These are phyloP conservation scores for Nysson spinosus DNA, from an alignment of 2,888 invertebrate genomes.

Conservation along the genomic window DNA sequence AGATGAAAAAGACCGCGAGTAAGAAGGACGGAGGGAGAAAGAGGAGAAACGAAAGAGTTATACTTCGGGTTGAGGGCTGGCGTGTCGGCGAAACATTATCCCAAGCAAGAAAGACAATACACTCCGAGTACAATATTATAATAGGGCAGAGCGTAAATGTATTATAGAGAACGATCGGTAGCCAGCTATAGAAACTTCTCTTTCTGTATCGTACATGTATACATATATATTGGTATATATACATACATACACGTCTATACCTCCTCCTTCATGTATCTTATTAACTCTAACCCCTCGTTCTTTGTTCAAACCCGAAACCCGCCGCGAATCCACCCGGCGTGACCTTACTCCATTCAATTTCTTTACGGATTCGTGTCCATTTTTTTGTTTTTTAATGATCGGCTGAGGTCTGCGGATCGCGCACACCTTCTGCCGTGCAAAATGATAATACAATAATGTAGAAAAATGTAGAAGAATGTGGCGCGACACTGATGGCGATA, in stretches of 20 bases:
- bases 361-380: no score
- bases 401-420: no score
- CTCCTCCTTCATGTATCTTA: constrained; percentile 43
- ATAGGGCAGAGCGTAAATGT: constrained; percentile 63
- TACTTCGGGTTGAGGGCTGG: constrained; percentile 60
- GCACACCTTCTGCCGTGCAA: background rate
- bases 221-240: no score
- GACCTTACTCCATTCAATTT: no score
- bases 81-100: constrained; percentile 73
- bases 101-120: constrained; percentile 70
- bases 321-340: constrained; percentile 20
- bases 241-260: no score
- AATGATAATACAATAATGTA: no score
- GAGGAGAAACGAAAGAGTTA: constrained; percentile 62
- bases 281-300: constrained; percentile 53
- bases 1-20: background rate
- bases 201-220: no score
- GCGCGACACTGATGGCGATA: no score
- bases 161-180: constrained; percentile 62
- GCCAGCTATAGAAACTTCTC: constrained; percentile 55
- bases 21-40: constrained; percentile 2
- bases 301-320: constrained; percentile 39
- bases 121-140: constrained; percentile 67
- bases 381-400: no score
- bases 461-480: no score